Evolutionary conservation across 2,113 vertebrate genomes (phyloP), one percentile per base, ranked within the genome.

Genomic region (Propithecus coquereli): DNA sequence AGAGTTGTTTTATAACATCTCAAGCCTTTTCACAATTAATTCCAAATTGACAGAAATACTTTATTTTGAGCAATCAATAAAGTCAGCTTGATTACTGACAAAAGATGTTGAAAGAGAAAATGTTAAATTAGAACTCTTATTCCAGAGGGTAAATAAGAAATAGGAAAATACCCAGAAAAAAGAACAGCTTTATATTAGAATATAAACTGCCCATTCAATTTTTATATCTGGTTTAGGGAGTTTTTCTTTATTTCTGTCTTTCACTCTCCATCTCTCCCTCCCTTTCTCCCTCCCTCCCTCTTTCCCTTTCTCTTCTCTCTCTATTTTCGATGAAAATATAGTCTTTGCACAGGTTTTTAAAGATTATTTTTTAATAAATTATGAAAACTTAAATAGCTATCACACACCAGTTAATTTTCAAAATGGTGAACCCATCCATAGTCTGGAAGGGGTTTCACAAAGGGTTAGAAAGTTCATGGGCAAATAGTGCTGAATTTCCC

Each of bases 11-110:
- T 63, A 81, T 54, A 43, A 12, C 47, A 8, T 32, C 7, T 34
- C 3, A 77, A 22, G 47, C 74, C 91, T 74, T 96, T 91, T 97
- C 71, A 76, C 23, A 94, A 57, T 94, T 84, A 65, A 83, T 63
- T 20, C 30, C 54, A 84, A 73, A 52, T 89, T 81, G 68, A 86
- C 63, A 63, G 16, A 43, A 43, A 63, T 22, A 40, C 37, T 68
- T 96, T 76, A 91, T 94, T 87, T 45, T n/a, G 81, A 47, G 4
- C 25, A 88, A 85, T 92, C 85, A 89, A 85, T 96, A 43, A 87
- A 91, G 74, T 79, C 59, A 94, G 61, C 89, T 94, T 94, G 84
- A 61, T 88, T 92, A 86, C 43, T 95, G 59, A 84, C 85, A 52
- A 43, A 93, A 97, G 70, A 43, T n/a, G 30, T 66, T 91, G 20